These are phyloP conservation scores for Dolichotis patagonum DNA, from an alignment of 2,113 vertebrate genomes.

Conservation along the genomic window DNA sequence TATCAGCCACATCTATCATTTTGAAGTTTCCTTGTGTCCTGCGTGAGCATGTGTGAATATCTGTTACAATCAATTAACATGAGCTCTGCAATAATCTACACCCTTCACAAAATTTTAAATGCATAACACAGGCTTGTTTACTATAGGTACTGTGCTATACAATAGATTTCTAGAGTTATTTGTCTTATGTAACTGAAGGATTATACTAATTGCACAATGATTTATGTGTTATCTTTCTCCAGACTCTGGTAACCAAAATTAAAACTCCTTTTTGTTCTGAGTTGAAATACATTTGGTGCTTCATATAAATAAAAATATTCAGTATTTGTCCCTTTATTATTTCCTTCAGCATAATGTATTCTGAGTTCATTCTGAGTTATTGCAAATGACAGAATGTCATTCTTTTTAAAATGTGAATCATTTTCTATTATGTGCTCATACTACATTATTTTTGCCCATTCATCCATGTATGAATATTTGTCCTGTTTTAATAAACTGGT, in stretches of 20 bases:
- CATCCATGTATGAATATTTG: neutral
- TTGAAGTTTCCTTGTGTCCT: neutral
- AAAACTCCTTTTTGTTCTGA: neutral
- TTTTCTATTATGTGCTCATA: neutral
- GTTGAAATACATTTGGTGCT: neutral
- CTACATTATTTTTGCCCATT: neutral
- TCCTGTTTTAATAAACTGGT: neutral
- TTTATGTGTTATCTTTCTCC: neutral
- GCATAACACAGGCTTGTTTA: neutral
- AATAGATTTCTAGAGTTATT: neutral
- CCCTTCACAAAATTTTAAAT: neutral
- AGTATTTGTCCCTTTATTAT: neutral
- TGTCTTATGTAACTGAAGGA: neutral
- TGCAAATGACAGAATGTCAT: neutral
- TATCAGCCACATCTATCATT: neutral
- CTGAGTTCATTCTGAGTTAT: neutral
- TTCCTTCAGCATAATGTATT: neutral
- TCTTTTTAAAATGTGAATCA: neutral
- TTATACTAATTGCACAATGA: neutral
- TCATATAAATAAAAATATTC: neutral
- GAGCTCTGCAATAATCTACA: neutral
- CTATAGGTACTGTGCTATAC: neutral
- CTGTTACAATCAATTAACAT: neutral
- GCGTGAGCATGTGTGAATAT: neutral
- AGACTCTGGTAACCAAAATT: neutral